Percentiles rank a stretch among this genome's conserved stretches.
These are phyloP conservation scores for Poecile montanus DNA, from an alignment of 2,797 vertebrate species.

Conservation along the genomic window DNA sequence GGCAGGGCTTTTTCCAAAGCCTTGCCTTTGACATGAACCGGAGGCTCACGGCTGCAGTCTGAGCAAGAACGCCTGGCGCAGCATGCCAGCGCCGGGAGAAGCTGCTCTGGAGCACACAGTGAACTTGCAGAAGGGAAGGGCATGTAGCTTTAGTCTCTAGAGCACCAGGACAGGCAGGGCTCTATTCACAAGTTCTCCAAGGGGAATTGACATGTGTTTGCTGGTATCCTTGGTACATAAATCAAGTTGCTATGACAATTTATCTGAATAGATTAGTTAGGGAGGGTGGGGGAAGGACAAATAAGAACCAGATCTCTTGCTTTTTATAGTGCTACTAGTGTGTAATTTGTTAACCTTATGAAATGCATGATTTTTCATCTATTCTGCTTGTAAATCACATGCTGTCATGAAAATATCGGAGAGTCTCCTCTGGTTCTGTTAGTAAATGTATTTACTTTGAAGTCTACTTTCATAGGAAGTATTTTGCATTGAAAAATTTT, in stretches of 20 bases:
- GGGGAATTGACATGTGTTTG: not conserved
- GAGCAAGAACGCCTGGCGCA: not conserved
- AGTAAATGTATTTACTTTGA: not conserved
- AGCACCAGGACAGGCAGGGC: not conserved
- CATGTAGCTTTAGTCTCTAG: not conserved
- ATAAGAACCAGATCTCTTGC: not conserved
- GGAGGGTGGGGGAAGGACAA: not conserved
- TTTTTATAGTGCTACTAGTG: not conserved
- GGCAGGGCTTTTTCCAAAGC: not conserved
- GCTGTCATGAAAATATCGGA: not conserved
- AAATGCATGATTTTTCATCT: not conserved
- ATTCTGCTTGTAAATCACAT: not conserved
- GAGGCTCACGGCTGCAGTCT: not conserved
- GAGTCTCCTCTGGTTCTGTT: not conserved
- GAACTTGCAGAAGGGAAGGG: not conserved
- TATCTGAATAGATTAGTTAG: not conserved
- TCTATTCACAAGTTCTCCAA: not conserved
- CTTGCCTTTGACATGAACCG: not conserved
- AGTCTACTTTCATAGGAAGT: not conserved
- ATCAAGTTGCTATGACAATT: conserved; percentile 42
- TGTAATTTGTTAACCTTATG: not conserved
- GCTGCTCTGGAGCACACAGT: not conserved
- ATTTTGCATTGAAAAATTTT: not conserved
- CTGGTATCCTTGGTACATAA: not conserved
- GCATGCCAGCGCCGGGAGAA: not conserved